These are phyloP conservation scores for Brachirus orientalis DNA, from an alignment of 2,113 vertebrate species.

Conservation along the genomic window DNA sequence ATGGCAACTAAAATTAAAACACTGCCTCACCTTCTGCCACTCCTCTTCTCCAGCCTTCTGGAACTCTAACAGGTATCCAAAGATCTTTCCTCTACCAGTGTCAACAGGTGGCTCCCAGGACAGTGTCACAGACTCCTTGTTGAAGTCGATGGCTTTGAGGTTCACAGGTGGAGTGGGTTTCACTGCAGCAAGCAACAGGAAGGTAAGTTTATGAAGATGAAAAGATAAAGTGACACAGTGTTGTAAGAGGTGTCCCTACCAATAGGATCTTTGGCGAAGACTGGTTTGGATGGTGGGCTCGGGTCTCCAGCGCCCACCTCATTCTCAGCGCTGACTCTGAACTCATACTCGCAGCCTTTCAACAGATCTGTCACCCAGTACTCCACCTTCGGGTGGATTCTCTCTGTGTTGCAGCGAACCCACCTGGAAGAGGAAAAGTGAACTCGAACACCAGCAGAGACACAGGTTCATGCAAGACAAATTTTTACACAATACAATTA, in stretches of 20 bases:
- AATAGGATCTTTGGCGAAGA: constrained; percentile 96
- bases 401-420: constrained; percentile 85
- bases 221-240: too few relatives aligned
- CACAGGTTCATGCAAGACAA: too few relatives aligned
- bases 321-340: constrained; percentile 96
- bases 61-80: constrained; percentile 95
- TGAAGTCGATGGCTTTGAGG: constrained; percentile 89
- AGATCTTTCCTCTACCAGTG: constrained; percentile 94
- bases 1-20: neutral
- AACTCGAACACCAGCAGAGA: too few relatives aligned
- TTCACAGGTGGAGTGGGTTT: constrained; percentile 93
- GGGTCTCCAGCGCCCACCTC: constrained; percentile 93
- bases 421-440: constrained; percentile 53
- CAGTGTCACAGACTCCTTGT: constrained; percentile 92
- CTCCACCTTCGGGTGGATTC: constrained; percentile 88
- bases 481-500: too few relatives aligned
- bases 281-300: constrained; percentile 94
- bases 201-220: neutral
- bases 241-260: constrained; percentile 77
- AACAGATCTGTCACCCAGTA: constrained; percentile 93
- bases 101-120: constrained; percentile 92
- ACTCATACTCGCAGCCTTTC: constrained; percentile 96
- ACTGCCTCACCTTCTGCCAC: constrained; percentile 85
- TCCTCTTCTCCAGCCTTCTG: constrained; percentile 94
- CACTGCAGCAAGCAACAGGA: constrained; percentile 72